A percentile compares a stretch with the other conserved stretches of the same genome.
phyloP scores from a whole-genome alignment of 2,113 vertebrate species.

The Mormyrus lacerda region DNA sequence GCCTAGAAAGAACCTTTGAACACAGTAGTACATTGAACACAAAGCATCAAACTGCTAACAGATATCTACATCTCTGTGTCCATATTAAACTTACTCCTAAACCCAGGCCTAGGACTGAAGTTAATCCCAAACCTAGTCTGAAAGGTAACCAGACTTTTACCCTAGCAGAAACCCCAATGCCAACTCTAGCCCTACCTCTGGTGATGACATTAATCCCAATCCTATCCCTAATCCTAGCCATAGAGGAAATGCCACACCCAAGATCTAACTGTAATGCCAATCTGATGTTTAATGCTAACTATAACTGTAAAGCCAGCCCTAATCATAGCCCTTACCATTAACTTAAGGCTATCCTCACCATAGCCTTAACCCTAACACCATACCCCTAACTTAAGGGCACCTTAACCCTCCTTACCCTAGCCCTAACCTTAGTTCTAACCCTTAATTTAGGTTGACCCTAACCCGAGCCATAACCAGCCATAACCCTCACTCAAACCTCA shows the following conservation, averaged over 20 bases:
- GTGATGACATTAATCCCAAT: neutral
- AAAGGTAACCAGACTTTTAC: neutral
- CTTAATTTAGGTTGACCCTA: neutral
- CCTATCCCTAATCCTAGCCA: neutral
- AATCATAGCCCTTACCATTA: neutral
- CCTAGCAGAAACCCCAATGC: neutral
- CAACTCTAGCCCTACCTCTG: neutral
- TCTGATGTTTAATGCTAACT: neutral
- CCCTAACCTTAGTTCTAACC: neutral
- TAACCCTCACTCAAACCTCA: neutral
- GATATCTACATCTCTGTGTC: neutral
- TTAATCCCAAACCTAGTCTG: neutral
- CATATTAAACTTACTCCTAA: neutral
- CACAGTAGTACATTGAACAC: neutral
- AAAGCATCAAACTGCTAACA: neutral
- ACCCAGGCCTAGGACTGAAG: neutral
- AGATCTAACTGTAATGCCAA: neutral
- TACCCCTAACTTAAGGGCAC: no score
- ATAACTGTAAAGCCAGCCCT: neutral
- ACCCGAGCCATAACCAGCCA: neutral
- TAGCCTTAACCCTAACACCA: no score
- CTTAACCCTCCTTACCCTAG: no score
- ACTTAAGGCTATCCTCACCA: no score
- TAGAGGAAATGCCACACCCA: neutral
- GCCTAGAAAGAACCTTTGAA: neutral